Conservation (phyloP, 1,140 invertebrate species). For the Lamellibrachia luymesi region DNA sequence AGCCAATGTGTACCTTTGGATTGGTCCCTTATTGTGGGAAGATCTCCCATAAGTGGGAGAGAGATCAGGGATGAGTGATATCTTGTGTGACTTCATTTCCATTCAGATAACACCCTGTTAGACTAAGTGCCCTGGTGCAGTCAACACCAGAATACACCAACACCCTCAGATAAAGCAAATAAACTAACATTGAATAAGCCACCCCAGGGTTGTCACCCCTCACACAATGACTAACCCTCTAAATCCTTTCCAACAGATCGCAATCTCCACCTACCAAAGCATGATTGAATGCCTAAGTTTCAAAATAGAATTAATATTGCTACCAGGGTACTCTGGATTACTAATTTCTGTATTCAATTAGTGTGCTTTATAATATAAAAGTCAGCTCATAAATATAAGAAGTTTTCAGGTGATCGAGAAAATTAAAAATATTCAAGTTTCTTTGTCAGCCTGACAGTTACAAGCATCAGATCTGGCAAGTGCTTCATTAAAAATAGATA, state of each 20-base stretch:
- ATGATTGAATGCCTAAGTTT: too few relatives aligned
- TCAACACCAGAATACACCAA: background rate
- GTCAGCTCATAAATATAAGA: background rate
- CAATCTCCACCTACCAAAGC: background rate
- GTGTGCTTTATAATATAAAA: background rate
- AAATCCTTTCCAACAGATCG: background rate
- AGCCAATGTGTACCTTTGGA: background rate
- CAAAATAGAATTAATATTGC: background rate
- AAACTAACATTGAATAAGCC: background rate
- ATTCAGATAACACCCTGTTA: background rate
- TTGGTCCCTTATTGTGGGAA: background rate
- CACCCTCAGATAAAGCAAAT: background rate
- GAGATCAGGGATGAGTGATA: background rate
- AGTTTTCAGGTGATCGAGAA: background rate
- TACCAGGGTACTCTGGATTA: background rate
- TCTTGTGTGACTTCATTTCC: slow-evolving; percentile 4
- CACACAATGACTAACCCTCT: background rate
- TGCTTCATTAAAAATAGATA: background rate
- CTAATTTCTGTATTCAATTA: background rate
- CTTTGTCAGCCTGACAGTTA: background rate
- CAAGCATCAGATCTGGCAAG: background rate
- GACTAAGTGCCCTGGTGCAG: background rate
- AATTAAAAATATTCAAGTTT: background rate
- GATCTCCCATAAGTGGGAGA: background rate
- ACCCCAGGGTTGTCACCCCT: background rate